Conservation (phyloP, 2,113 vertebrate genomes). For the Anguilla japonica region DNA sequence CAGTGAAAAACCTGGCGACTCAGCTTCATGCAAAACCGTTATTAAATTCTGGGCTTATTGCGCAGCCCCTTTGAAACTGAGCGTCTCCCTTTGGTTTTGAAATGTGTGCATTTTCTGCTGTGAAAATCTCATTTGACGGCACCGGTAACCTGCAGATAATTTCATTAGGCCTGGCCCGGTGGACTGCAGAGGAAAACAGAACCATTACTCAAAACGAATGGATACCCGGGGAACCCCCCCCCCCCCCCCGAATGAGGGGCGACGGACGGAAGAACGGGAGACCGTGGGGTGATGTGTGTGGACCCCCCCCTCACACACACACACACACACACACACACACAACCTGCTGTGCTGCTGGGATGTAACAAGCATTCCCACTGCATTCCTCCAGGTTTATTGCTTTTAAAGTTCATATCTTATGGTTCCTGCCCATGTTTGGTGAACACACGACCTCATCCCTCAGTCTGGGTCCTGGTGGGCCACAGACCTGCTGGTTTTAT, state of each 20-base stretch:
- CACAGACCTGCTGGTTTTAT: no score
- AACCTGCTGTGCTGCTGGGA: not conserved
- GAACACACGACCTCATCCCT: no score
- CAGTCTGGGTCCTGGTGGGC: no score
- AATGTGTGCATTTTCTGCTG: not conserved
- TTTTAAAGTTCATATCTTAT: not conserved
- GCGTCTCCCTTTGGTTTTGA: not conserved
- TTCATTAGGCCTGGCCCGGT: conserved; percentile 7
- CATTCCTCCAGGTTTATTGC: not conserved
- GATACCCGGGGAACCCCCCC: not conserved
- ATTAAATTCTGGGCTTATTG: not conserved
- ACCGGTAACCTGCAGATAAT: not conserved
- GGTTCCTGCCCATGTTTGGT: no score
- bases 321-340: not conserved
- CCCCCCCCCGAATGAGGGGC: not conserved
- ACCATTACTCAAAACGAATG: conserved; percentile 9
- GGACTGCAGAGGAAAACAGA: not conserved
- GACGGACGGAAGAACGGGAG: not conserved
- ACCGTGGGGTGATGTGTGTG: not conserved
- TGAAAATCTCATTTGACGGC: not conserved
- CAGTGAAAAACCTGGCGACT: not conserved
- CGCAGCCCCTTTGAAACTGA: not conserved
- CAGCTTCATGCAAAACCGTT: not conserved
- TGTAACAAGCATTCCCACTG: not conserved
- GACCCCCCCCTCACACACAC: not conserved